Conservation (phyloP, 2,888 invertebrate genomes). For the Cryptus viduatorius region DNA sequence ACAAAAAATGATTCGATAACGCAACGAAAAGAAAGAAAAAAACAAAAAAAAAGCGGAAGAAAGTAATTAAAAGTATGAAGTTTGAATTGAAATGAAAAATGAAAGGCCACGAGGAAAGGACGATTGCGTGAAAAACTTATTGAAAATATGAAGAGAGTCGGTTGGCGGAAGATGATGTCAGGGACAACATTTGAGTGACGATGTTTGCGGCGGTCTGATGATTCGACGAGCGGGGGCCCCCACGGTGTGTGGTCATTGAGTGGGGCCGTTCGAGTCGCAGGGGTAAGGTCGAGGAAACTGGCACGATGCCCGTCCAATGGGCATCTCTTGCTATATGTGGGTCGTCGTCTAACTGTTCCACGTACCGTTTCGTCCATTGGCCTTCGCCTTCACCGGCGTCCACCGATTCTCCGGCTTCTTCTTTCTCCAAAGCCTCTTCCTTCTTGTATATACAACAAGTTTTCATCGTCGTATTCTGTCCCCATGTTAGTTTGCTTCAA, state of each 20-base stretch:
- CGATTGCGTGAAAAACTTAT: background rate
- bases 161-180: slow-evolving; percentile 7
- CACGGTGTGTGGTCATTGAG: slow-evolving; percentile 27
- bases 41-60: background rate
- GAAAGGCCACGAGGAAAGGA: slow-evolving; percentile 32
- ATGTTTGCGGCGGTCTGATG: slow-evolving; percentile 24
- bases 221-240: slow-evolving; percentile 28
- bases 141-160: slow-evolving; percentile 14
- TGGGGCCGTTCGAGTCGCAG: slow-evolving; percentile 16
- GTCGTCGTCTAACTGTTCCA: slow-evolving; percentile 85
- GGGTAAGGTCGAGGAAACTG: slow-evolving; percentile 78
- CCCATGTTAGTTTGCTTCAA: slow-evolving; percentile 9
- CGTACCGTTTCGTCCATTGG: slow-evolving; percentile 82
- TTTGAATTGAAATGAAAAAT: slow-evolving; percentile 39
- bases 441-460: slow-evolving; percentile 24
- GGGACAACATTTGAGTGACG: slow-evolving; percentile 14
- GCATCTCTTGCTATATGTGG: slow-evolving; percentile 80
- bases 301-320: slow-evolving; percentile 82
- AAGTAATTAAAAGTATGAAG: background rate
- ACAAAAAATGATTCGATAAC: background rate
- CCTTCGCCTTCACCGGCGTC: slow-evolving; percentile 71
- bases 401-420: slow-evolving; percentile 63
- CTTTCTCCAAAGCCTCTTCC: slow-evolving; percentile 32
- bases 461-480: slow-evolving; percentile 30
- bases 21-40: background rate